Conservation (phyloP, 2,888 invertebrate genomes). For the Iphiclides podalirius region DNA sequence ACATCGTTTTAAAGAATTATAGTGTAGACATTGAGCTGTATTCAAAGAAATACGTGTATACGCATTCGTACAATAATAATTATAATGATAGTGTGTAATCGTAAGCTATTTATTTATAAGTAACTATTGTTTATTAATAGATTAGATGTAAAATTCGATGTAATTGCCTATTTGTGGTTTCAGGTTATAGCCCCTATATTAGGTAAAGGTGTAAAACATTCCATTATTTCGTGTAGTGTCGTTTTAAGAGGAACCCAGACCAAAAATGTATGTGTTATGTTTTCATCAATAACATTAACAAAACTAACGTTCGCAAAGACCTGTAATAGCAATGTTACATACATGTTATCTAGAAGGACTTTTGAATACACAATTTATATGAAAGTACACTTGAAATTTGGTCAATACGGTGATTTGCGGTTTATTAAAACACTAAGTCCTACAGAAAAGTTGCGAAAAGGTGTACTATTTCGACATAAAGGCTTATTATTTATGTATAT, state of each 20-base stretch:
- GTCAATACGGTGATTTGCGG: too few species aligned
- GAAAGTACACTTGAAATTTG: too few species aligned
- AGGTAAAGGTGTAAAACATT: slow-evolving; percentile 31
- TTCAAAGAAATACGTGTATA: slow-evolving; percentile 73
- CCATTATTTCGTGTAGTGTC: slow-evolving; percentile 6
- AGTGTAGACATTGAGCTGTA: slow-evolving; percentile 54
- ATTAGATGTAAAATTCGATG: slow-evolving; percentile 43
- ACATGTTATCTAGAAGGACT: too few species aligned
- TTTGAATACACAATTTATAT: too few species aligned
- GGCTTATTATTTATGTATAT: neutral
- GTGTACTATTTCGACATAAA: too few species aligned
- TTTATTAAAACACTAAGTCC: too few species aligned
- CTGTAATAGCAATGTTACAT: too few species aligned
- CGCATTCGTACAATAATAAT: slow-evolving; percentile 78
- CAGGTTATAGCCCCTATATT: slow-evolving; percentile 31
- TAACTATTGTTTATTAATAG: slow-evolving; percentile 41
- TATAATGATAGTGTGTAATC: slow-evolving; percentile 48
- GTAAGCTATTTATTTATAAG: slow-evolving; percentile 72
- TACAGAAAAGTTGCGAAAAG: too few species aligned
- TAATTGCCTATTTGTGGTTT: slow-evolving; percentile 35
- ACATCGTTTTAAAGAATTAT: slow-evolving; percentile 18
- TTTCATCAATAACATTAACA: neutral
- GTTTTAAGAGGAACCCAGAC: neutral
- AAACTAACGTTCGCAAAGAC: too few species aligned
- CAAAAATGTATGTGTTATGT: neutral